Conservation (phyloP, 2,113 vertebrate species). For the Pseudois nayaur region DNA sequence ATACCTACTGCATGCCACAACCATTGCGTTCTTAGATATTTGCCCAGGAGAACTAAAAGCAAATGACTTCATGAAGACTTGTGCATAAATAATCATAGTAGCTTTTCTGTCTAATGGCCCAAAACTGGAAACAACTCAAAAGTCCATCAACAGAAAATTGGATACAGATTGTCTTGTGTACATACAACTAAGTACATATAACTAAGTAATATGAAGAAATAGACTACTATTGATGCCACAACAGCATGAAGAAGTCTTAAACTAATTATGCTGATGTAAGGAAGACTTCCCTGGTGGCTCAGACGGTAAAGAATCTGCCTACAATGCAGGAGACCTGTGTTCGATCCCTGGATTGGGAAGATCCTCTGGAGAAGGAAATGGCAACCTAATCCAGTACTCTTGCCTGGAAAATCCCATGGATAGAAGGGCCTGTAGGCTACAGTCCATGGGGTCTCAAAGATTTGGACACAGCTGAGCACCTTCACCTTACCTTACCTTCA, state of each 20-base stretch:
- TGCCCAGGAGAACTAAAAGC: neutral
- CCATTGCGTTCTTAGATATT: neutral
- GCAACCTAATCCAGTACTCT: too few relatives aligned
- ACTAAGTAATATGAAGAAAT: neutral
- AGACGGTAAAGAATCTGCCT: fast-evolving
- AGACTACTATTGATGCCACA: neutral
- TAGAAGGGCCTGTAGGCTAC: too few relatives aligned
- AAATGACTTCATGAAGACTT: neutral
- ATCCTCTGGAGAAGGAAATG: too few relatives aligned
- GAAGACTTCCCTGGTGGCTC: neutral
- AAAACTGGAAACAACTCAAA: neutral
- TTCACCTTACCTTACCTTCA: too few relatives aligned
- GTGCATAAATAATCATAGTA: neutral
- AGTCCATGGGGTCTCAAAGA: too few relatives aligned
- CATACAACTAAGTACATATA: neutral
- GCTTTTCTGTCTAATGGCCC: neutral
- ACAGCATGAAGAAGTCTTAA: neutral
- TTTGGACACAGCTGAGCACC: fast-evolving
- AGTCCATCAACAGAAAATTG: neutral
- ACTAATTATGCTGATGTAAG: neutral
- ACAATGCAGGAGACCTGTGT: too few relatives aligned
- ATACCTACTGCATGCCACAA: neutral
- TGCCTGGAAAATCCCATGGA: too few relatives aligned
- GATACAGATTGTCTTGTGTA: neutral
- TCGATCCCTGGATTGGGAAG: fast-evolving